A percentile compares a stretch with the other conserved stretches of the same genome.
Evolutionary conservation across 2,888 invertebrate species (phyloP).

Genomic region (Ophion obscuratus): DNA sequence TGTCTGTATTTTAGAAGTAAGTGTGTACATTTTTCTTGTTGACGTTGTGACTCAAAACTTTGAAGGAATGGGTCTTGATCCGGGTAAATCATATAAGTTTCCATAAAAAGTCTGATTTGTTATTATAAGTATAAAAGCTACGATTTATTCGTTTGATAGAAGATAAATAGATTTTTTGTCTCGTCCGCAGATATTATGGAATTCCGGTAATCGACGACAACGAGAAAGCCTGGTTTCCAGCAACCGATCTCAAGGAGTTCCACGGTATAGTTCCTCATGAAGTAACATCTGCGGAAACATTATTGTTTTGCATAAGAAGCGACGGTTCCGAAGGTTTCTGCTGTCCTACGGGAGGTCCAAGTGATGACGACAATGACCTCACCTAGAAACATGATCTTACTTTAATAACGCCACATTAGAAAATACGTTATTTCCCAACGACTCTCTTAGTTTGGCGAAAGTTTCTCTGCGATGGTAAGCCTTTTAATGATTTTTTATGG

Average conservation of each 20-base stretch:
- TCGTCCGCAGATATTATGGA: conserved; percentile 88
- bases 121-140: background rate
- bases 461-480: conserved; percentile 34
- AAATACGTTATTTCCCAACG: conserved; percentile 19
- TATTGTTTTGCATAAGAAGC: conserved; percentile 93
- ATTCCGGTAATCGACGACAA: conserved; percentile 93
- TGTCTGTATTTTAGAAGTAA: too few relatives aligned
- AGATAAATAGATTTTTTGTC: conserved; percentile 13
- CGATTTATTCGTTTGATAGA: background rate
- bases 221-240: conserved; percentile 97
- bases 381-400: conserved; percentile 67
- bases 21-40: too few relatives aligned
- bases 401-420: conserved; percentile 69
- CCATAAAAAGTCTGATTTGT: background rate
- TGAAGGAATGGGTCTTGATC: too few relatives aligned
- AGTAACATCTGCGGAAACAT: conserved; percentile 90
- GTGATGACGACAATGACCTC: conserved; percentile 84
- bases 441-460: conserved; percentile 66
- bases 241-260: conserved; percentile 94
- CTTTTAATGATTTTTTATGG: background rate
- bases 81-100: too few relatives aligned
- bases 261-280: conserved; percentile 94
- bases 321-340: conserved; percentile 94
- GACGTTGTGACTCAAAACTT: too few relatives aligned
- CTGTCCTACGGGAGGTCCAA: conserved; percentile 88